Evolutionary conservation across 2,797 vertebrate genomes (phyloP).

Genomic region (Limnodromus scolopaceus): DNA sequence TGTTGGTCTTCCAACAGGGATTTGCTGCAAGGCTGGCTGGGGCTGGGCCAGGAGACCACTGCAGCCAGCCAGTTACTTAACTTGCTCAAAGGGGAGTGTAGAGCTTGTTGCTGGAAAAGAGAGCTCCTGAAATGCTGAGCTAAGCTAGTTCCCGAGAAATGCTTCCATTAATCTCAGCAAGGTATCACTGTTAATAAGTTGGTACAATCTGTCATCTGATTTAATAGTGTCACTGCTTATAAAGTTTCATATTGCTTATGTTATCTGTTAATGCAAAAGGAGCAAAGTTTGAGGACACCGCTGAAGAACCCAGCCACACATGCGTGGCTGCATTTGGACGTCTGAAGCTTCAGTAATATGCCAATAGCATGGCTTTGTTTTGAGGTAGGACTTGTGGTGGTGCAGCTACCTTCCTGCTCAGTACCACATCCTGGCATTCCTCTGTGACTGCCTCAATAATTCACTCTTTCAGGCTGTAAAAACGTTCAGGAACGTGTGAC

Average conservation of each 20-base stretch:
- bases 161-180: not conserved
- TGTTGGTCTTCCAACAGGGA: not conserved
- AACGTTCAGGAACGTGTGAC: not conserved
- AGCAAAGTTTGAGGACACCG: not conserved
- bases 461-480: not conserved
- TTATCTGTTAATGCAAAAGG: not conserved
- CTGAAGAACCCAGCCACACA: not conserved
- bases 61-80: not conserved
- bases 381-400: not conserved
- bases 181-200: not conserved
- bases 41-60: not conserved
- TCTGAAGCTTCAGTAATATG: not conserved
- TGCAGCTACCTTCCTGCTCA: not conserved
- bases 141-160: not conserved
- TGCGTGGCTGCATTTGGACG: not conserved
- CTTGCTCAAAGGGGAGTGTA: not conserved
- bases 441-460: not conserved
- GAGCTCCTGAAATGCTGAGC: not conserved
- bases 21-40: not conserved
- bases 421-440: not conserved
- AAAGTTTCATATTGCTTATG: not conserved
- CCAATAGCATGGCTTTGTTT: not conserved
- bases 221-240: constrained; percentile 1
- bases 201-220: not conserved
- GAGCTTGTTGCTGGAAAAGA: not conserved